A percentile compares a stretch with the other conserved stretches of the same genome.
Conservation (phyloP, 2,888 invertebrate genomes). For the Timema cristinae region DNA sequence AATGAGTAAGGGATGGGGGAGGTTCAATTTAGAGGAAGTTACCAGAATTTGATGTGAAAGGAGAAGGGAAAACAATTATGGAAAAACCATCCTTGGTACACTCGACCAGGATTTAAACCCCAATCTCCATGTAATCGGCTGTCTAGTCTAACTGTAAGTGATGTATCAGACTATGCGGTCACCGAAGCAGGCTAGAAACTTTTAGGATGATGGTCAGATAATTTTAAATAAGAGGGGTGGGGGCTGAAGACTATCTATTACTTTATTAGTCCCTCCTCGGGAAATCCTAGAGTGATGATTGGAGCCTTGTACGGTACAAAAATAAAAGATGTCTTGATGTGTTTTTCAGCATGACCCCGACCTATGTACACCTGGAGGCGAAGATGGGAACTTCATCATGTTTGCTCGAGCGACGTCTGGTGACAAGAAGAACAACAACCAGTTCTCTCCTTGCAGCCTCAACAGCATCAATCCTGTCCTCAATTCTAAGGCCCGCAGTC, state of each 20-base stretch:
- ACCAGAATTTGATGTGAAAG: no score
- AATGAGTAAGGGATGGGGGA: no score
- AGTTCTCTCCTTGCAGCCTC: slow-evolving; percentile 92
- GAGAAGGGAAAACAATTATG: not conserved
- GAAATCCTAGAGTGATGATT: not conserved
- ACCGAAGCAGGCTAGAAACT: not conserved
- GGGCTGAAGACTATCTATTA: not conserved
- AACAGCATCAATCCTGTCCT: slow-evolving; percentile 89
- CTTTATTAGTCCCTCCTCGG: not conserved
- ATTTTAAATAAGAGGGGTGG: not conserved
- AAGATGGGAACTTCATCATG: slow-evolving; percentile 99
- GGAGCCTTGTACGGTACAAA: no score
- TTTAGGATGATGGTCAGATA: not conserved
- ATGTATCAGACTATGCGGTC: no score
- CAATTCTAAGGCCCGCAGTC: slow-evolving; percentile 83
- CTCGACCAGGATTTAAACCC: no score
- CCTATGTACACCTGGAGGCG: slow-evolving; percentile 89
- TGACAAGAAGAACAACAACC: slow-evolving; percentile 95
- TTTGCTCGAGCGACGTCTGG: slow-evolving; percentile 98
- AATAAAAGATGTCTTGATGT: no score
- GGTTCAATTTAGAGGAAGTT: no score
- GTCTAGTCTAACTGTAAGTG: no score
- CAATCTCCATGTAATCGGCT: no score
- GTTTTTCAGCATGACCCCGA: slow-evolving; percentile 83
- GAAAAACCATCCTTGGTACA: no score